phyloP scores from a whole-genome alignment of 2,113 vertebrate species.

The Nansenia antarctica region DNA sequence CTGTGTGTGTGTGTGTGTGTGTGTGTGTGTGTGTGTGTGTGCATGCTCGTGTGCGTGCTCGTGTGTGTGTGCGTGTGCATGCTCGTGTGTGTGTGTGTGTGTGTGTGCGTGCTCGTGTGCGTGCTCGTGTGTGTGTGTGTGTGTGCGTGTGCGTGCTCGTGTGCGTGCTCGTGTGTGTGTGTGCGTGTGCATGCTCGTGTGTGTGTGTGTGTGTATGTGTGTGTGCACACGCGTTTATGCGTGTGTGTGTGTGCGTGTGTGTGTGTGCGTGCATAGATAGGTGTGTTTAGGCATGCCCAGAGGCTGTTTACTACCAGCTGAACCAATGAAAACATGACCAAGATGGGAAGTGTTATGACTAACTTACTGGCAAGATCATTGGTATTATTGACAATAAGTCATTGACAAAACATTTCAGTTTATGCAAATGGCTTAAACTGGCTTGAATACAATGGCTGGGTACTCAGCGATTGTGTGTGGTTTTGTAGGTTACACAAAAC shows the following conservation, averaged over 20 bases:
- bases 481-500: not conserved
- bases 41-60: not conserved
- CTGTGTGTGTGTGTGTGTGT: not conserved
- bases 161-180: not conserved
- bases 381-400: not conserved
- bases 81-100: slow-evolving; percentile 9
- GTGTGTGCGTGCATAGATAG: not conserved
- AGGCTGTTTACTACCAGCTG: not conserved
- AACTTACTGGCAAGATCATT: not conserved
- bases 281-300: slow-evolving; percentile 3
- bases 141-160: not conserved
- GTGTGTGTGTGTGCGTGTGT: not conserved
- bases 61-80: not conserved
- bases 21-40: not conserved
- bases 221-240: not conserved
- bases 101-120: too few relatives aligned
- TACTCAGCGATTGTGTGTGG: not conserved
- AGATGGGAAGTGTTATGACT: not conserved
- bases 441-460: not conserved
- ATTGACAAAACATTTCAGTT: not conserved
- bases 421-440: too few relatives aligned
- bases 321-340: not conserved
- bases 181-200: slow-evolving; percentile 5
- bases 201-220: not conserved
- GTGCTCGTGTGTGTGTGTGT: not conserved